phyloP scores from a whole-genome alignment of 1,140 invertebrate species.

The Helicoverpa armigera region DNA sequence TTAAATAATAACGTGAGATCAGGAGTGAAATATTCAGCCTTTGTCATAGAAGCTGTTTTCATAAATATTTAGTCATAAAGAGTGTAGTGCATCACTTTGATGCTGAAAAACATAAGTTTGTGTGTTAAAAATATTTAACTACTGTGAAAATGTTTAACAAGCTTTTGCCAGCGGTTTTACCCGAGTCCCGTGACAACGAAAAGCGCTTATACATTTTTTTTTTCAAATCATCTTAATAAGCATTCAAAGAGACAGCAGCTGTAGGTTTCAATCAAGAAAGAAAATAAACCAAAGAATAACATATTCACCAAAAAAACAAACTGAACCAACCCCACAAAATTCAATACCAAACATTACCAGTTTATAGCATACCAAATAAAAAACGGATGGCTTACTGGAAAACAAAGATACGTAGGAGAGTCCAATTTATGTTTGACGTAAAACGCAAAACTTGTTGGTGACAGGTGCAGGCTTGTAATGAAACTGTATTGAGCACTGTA shows the following conservation, averaged over 20 bases:
- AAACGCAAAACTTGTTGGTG: conserved; percentile 14
- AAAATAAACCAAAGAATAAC: background rate
- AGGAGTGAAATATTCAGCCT: conserved; percentile 11
- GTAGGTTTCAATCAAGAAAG: too few relatives aligned
- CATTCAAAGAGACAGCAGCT: too few relatives aligned
- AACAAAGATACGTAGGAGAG: conserved; percentile 25
- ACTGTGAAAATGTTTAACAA: background rate
- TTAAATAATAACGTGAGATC: conserved; percentile 18
- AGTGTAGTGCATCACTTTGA: too few relatives aligned
- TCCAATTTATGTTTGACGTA: conserved; percentile 26
- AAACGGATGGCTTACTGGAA: background rate
- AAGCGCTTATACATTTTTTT: too few relatives aligned
- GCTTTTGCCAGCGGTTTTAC: too few relatives aligned
- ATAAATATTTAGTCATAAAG: conserved; percentile 27
- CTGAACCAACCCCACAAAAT: background rate
- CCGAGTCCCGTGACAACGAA: too few relatives aligned
- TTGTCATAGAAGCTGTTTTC: conserved; percentile 19
- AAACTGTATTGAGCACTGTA: background rate
- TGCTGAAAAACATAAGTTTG: too few relatives aligned
- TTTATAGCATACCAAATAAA: conserved; percentile 24
- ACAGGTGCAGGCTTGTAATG: conserved; percentile 7
- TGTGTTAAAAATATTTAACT: background rate
- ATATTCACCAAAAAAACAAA: background rate
- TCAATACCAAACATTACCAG: conserved; percentile 5
- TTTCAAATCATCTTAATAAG: too few relatives aligned